Evolutionary conservation across 2,888 invertebrate genomes (phyloP), one percentile per base, ranked within the genome.

Genomic region (Piscicola geometra): DNA sequence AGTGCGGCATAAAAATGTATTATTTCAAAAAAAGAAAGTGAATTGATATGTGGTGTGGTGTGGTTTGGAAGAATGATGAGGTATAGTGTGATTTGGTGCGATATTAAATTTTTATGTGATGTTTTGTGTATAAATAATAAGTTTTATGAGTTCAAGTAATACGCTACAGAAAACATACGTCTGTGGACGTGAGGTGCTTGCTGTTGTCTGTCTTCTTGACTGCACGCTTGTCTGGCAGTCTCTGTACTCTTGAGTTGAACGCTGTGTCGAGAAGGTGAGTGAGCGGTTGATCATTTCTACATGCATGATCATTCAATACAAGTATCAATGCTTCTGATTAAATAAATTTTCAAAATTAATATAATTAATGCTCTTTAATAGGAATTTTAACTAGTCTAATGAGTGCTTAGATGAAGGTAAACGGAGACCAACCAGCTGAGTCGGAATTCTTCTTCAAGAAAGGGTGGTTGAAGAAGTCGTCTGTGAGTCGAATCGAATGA

Each of bases 381-480:
- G n/a, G n/a, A n/a, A n/a, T n/a, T n/a, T n/a, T n/a, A n/a, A n/a
- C n/a, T n/a, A n/a, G n/a, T n/a, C 41, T 25, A 71, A 71, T 28
- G 21, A 47, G 50, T 21, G 9, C 9, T 47, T 47, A 47, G 50
- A 47, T 47, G 50, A 21, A 47, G 12, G 12, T 47, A 21, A 47
- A 47, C 12, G 21, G 9, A 21, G 21, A 47, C 60, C 25, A 5
- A 56, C 60, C 21, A 9, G 60, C 52, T 28, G 30, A 28, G 47
- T 41, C 47, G 52, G 71, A 25, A 28, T 21, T 0, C 32, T 73
- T 73, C 28, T 52, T 47, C 25, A 88, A 83, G 88, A 98, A 99
- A 70, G 92, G 90, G 87, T 99, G 98, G 84, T 90, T 90, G 88
- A 98, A 98, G 88, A 99, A 98, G 78, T 91, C 90, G 83, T 95